Evolutionary conservation across 1,140 invertebrate genomes (phyloP).

Genomic region (Dreissena rostriformis): DNA sequence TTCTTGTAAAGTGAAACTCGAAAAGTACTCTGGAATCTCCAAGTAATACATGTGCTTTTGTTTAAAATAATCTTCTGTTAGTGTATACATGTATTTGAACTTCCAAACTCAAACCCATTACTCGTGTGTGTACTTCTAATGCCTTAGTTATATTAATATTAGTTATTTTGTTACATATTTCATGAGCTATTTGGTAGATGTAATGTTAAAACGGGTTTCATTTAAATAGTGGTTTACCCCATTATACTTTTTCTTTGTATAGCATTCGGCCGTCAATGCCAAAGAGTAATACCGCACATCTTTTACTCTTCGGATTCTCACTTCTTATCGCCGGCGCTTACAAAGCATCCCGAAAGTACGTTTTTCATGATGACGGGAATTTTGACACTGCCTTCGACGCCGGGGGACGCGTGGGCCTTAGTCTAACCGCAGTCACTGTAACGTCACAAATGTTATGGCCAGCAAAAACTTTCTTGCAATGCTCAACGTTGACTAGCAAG

Average conservation of each 20-base stretch:
- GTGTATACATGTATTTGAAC: too few species aligned
- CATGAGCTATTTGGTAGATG: too few species aligned
- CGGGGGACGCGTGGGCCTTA: slow-evolving; percentile 62
- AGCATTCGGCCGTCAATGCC: slow-evolving; percentile 29
- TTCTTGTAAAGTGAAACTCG: too few species aligned
- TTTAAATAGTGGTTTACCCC: background rate
- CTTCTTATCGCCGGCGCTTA: slow-evolving; percentile 50
- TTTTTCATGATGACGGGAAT: slow-evolving; percentile 54
- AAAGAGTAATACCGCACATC: slow-evolving; percentile 27
- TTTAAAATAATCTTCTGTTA: too few species aligned
- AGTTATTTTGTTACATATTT: too few species aligned
- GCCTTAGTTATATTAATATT: too few species aligned
- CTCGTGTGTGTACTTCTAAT: too few species aligned
- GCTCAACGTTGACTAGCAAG: slow-evolving; percentile 51
- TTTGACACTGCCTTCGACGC: slow-evolving; percentile 77
- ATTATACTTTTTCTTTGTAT: background rate
- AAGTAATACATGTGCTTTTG: too few species aligned
- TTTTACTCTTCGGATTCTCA: slow-evolving; percentile 58
- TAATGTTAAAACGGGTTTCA: too few species aligned
- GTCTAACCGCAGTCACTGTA: slow-evolving; percentile 58
- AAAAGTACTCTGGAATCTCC: too few species aligned
- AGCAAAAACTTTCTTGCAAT: slow-evolving; percentile 57
- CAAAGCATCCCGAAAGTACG: slow-evolving; percentile 45
- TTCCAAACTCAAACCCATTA: too few species aligned
- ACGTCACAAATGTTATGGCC: slow-evolving; percentile 60